Base-by-base conservation (phyloP, 2,113 vertebrate genomes). In the Oxyura jamaicensis region DNA sequence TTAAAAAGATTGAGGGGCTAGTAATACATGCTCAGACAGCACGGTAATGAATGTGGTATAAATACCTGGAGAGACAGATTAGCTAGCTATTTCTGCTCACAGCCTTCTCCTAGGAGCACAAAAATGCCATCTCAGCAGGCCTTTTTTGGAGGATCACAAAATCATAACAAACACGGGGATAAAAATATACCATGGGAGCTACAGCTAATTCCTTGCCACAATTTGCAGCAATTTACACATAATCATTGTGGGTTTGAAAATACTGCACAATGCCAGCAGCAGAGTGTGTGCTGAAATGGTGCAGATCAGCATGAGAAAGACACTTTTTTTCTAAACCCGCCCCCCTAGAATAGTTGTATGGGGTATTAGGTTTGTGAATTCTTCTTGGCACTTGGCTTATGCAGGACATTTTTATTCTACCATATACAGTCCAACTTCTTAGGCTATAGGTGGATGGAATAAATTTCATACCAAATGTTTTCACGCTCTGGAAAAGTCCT, bases 31-130 rank as follows among this genome's bases (percentile, higher is more conserved):
- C 79, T 91, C 91, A 96, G 94, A 94, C 85, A 94, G 82, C 87
- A 93, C 75, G 73, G 90, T 25, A 0, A 63, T 59, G 79, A 46
- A 58, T 80, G 82, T 10, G 68, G 78, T 77, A 59, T 86, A 94
- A 96, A 93, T 90, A 96, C 91, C 94, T 94, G 94, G 85, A 88
- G 91, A 96, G 94, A 94, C 75, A 86, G 79, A 96, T 91, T 95
- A 95, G 87, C 52, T 85, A 87, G 91, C 84, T 97, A 85, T 95
- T 97, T 83, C 82, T 93, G 88, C 82, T 94, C 93, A 77, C 75
- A 59, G 93, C 80, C 48, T 84, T 85, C 90, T 96, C 91, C 85
- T 58, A 76, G 87, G 91, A 95, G 91, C 89, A 87, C 62, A 69
- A 84, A 87, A 97, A 91, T 71, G 87, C 94, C 63, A 95, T 73